These are phyloP conservation scores for Epinotia demarniana DNA, from an alignment of 2,888 invertebrate species.

Conservation along the genomic window DNA sequence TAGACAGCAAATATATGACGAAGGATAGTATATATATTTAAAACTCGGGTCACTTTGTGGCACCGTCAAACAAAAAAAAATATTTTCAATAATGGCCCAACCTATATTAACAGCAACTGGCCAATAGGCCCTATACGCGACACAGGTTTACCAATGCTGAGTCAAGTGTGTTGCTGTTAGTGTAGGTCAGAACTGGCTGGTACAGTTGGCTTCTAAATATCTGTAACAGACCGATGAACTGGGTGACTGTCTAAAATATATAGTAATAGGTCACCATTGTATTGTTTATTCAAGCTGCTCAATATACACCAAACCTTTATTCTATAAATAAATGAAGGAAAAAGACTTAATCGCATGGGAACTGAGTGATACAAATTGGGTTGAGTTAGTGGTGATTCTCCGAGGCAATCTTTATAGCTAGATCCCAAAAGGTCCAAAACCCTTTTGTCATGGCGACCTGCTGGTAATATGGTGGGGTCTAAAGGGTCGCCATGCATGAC, in stretches of 20 bases:
- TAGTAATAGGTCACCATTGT: neutral
- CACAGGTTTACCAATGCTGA: neutral
- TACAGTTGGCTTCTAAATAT: neutral
- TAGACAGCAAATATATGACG: neutral
- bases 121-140: neutral
- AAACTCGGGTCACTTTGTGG: neutral
- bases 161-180: neutral
- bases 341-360: neutral
- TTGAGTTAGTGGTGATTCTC: neutral
- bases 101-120: neutral
- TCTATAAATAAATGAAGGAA: neutral
- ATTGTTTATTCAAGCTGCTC: neutral
- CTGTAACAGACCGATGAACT: neutral
- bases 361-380: neutral
- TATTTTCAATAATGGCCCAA: neutral
- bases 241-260: neutral
- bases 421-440: neutral
- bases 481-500: neutral
- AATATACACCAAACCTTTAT: slow-evolving; percentile 19
- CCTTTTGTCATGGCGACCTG: neutral
- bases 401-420: neutral
- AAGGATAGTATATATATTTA: neutral
- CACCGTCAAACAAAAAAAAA: neutral
- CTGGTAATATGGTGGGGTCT: neutral
- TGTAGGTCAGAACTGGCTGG: neutral